A percentile compares a stretch with the other conserved stretches of the same genome.
Evolutionary conservation across 1,140 invertebrate species (phyloP).

Genomic region (Mya arenaria): DNA sequence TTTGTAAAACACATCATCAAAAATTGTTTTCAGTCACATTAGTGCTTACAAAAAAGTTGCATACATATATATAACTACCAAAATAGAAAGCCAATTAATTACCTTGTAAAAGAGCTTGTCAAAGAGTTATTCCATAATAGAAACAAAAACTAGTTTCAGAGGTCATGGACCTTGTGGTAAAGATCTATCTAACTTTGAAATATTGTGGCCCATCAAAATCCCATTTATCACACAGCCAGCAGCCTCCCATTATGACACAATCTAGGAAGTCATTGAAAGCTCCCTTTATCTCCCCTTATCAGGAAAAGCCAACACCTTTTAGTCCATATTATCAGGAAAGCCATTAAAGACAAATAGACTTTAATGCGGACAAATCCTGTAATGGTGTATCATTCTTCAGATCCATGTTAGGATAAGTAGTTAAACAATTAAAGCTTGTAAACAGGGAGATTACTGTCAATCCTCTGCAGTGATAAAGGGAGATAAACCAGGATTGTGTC

Average conservation of each 20-base stretch:
- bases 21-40: too few species aligned
- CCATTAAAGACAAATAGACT: conserved; percentile 42
- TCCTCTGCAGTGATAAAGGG: neutral
- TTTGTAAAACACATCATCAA: too few species aligned
- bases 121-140: too few species aligned
- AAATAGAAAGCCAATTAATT: too few species aligned
- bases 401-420: neutral
- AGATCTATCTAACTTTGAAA: too few species aligned
- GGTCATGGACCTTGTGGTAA: too few species aligned
- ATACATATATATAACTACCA: too few species aligned
- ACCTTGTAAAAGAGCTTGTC: too few species aligned
- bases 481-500: neutral
- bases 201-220: too few species aligned
- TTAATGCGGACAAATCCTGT: conserved; percentile 27
- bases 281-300: conserved; percentile 27
- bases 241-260: neutral
- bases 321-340: neutral
- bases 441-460: neutral
- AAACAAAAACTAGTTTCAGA: too few species aligned
- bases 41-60: too few species aligned
- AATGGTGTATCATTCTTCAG: neutral
- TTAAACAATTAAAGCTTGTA: neutral
- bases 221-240: neutral
- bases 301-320: conserved; percentile 21
- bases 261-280: too few species aligned